phyloP scores from a whole-genome alignment of 2,888 invertebrate species.

The Himalopsyche anomala region DNA sequence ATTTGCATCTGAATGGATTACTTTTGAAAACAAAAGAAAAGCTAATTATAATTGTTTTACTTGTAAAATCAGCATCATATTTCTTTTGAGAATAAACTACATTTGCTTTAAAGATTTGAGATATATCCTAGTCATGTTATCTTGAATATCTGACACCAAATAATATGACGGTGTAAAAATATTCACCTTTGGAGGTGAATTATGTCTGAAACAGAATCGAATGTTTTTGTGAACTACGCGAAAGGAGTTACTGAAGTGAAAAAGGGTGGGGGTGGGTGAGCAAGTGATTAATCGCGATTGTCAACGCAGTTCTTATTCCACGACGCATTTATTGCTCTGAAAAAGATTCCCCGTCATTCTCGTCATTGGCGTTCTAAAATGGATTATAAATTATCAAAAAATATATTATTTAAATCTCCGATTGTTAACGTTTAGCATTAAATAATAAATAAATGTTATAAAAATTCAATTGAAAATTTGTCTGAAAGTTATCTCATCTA shows the following conservation, averaged over 20 bases:
- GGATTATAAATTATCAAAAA: too few relatives aligned
- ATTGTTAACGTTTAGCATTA: too few relatives aligned
- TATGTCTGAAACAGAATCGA: slow-evolving; percentile 28
- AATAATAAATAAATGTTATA: too few relatives aligned
- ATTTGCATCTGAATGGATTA: slow-evolving; percentile 35
- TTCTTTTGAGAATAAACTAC: too few relatives aligned
- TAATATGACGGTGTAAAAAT: neutral
- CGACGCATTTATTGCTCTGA: slow-evolving; percentile 51
- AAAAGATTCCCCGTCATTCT: slow-evolving; percentile 12
- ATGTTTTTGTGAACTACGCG: slow-evolving; percentile 9
- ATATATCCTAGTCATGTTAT: too few relatives aligned
- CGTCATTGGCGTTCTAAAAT: neutral
- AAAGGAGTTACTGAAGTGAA: slow-evolving; percentile 22
- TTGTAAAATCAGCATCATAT: neutral
- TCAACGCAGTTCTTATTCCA: slow-evolving; percentile 48
- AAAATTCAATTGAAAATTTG: too few relatives aligned
- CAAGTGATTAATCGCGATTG: slow-evolving; percentile 55
- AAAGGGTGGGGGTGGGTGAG: neutral
- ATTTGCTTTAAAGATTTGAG: too few relatives aligned
- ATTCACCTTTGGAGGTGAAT: neutral
- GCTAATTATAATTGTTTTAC: neutral
- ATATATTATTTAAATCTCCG: too few relatives aligned
- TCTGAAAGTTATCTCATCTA: too few relatives aligned
- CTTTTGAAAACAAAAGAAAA: neutral
- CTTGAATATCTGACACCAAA: too few relatives aligned